Evolutionary conservation across 2,797 vertebrate genomes (phyloP).

Genomic region (Pelodytes ibericus): DNA sequence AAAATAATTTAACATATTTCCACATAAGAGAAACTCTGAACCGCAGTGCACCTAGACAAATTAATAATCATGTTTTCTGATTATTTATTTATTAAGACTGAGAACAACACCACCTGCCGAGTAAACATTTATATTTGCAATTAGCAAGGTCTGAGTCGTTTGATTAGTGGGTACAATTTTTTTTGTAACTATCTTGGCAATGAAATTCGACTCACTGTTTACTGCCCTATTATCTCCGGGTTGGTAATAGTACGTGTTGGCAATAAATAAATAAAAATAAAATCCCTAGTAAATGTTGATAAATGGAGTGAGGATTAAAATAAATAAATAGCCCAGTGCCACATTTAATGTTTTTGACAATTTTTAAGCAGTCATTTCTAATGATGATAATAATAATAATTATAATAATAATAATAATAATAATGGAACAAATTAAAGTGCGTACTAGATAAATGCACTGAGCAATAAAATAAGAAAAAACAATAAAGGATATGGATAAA

Average conservation of each 20-base stretch:
- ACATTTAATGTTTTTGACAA: not conserved
- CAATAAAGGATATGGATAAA: too few relatives aligned
- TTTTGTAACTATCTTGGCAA: slow-evolving; percentile 35
- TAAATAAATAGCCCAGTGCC: not conserved
- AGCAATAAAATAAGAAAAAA: too few relatives aligned
- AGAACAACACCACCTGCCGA: slow-evolving; percentile 67
- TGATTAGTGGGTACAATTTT: slow-evolving; percentile 44
- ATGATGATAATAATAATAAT: too few relatives aligned
- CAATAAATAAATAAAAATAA: slow-evolving; percentile 21
- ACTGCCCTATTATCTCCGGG: slow-evolving; percentile 21
- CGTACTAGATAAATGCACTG: too few relatives aligned
- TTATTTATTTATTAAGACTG: slow-evolving; percentile 74
- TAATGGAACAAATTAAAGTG: too few relatives aligned
- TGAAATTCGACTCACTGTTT: slow-evolving; percentile 4
- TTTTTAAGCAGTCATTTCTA: not conserved
- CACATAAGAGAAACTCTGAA: slow-evolving; percentile 55
- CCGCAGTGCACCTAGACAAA: slow-evolving; percentile 51
- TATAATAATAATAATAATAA: too few relatives aligned
- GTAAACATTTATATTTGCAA: slow-evolving; percentile 70
- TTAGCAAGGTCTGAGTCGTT: slow-evolving; percentile 61
- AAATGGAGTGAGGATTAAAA: not conserved
- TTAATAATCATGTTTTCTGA: slow-evolving; percentile 69
- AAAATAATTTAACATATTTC: slow-evolving; percentile 45
- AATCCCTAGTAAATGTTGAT: not conserved
- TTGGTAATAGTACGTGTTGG: not conserved